Percentiles rank a stretch among this genome's conserved stretches.
These are phyloP conservation scores for Eurystomus glaucurus DNA, from an alignment of 2,797 vertebrate species.

Conservation along the genomic window DNA sequence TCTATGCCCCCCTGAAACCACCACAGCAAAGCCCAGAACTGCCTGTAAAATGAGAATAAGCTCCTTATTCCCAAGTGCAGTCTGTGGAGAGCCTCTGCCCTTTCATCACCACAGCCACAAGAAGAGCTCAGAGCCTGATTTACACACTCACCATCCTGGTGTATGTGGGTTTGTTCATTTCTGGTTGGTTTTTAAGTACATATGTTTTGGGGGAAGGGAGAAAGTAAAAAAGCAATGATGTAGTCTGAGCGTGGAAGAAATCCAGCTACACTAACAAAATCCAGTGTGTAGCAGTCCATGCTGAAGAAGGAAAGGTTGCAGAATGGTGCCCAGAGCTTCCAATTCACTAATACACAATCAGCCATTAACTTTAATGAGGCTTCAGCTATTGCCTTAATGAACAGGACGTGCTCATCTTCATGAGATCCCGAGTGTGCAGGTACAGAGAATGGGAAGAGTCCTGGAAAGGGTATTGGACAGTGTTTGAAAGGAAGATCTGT, in stretches of 20 bases:
- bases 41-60: background rate
- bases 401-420: background rate
- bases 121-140: background rate
- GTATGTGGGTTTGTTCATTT: constrained; percentile 52
- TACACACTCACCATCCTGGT: background rate
- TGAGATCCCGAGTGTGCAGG: background rate
- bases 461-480: background rate
- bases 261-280: constrained; percentile 19
- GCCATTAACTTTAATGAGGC: background rate
- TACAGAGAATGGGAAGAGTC: background rate
- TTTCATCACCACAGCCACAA: background rate
- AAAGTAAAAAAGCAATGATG: constrained; percentile 25
- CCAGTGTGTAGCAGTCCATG: background rate
- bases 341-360: background rate
- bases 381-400: background rate
- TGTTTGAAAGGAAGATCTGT: background rate
- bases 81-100: background rate
- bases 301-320: background rate
- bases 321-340: background rate
- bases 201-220: constrained; percentile 62
- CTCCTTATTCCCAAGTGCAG: background rate
- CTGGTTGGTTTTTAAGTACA: constrained; percentile 33
- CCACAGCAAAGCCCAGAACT: background rate
- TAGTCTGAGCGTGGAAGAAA: constrained; percentile 33
- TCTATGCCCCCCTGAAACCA: background rate